A percentile compares a stretch with the other conserved stretches of the same genome.
phyloP scores from a whole-genome alignment of 2,888 invertebrate species.

The Agonum fuliginosum region DNA sequence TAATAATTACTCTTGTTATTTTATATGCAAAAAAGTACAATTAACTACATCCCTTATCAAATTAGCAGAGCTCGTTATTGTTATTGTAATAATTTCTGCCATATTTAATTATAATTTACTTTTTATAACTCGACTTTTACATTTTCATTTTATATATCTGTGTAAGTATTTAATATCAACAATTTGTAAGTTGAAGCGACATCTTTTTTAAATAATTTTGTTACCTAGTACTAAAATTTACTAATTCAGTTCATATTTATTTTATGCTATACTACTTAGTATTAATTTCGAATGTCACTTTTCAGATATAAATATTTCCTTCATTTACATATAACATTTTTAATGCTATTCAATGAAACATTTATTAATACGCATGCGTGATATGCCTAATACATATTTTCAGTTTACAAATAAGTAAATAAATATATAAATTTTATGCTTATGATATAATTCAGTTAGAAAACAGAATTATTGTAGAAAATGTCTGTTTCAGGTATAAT shows the following conservation, averaged over 20 bases:
- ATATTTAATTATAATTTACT: too few relatives aligned
- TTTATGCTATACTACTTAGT: conserved; percentile 6
- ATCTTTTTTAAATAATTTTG: too few relatives aligned
- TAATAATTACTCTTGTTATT: too few relatives aligned
- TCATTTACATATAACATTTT: conserved; percentile 49
- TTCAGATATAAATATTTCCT: conserved; percentile 29
- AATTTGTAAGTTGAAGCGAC: too few relatives aligned
- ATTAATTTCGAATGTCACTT: conserved; percentile 6
- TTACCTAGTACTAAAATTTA: too few relatives aligned
- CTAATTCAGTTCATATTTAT: neutral
- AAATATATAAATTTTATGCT: conserved; percentile 55
- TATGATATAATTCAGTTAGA: conserved; percentile 48
- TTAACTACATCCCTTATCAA: too few relatives aligned
- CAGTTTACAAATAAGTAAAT: conserved; percentile 42
- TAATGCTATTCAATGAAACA: conserved; percentile 52
- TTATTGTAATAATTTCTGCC: too few relatives aligned
- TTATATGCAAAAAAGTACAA: too few relatives aligned
- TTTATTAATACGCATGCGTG: conserved; percentile 58
- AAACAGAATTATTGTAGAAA: conserved; percentile 29
- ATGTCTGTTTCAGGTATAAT: conserved; percentile 40
- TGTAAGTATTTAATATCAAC: too few relatives aligned
- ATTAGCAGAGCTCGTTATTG: too few relatives aligned
- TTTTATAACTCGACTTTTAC: too few relatives aligned
- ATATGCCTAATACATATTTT: conserved; percentile 54
- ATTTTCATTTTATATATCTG: too few relatives aligned